Evolutionary conservation across 1,140 invertebrate genomes (phyloP), one percentile per base, ranked within the genome.

Genomic region (Dendrolimus kikuchii): DNA sequence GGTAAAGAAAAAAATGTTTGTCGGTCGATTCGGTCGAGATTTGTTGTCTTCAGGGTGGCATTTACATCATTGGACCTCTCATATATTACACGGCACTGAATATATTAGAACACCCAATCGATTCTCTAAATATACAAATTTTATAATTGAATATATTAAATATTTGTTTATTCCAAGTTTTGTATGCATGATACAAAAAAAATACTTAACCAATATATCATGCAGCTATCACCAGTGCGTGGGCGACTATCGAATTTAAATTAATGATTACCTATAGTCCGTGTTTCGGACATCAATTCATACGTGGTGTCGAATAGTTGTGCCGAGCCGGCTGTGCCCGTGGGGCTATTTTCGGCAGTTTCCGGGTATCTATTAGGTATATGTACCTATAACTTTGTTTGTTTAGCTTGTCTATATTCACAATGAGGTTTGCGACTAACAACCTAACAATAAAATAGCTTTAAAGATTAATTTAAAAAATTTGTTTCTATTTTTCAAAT

Each of bases 11-110:
- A 79, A 83, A 83, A 79, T 76, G 64, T 77, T 81, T 77, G 75
- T 77, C 77, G 77, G 74, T 53, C 68, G 68, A 70, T 68, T 64
- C 62, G 60, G 62, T 50, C 53, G 65, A 74, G 70, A 81, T 85
- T 80, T 81, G 77, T 81, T 71, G 59, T 70, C 73, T 75, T 78
- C 79, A 72, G 72, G 81, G 79, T 85, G 81, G 79, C 69, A 71
- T 68, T 60, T 60, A 67, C 62, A 64, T 82, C 74, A 82, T 71
- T 78, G 66, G 71, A 44, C 58, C 59, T 65, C 63, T 72, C 65
- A 77, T 77, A 78, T 76, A 77, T 75, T 72, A 74, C 57, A 64
- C 62, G 53, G 46, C 50, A 60, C 46, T 54, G 59, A 61, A 55
- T 62, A 68, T 59, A 68, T 71, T 64, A 62, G 38, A 46, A 46